Base-by-base conservation (phyloP, 2,888 invertebrate species). In the Melanargia galathea region DNA sequence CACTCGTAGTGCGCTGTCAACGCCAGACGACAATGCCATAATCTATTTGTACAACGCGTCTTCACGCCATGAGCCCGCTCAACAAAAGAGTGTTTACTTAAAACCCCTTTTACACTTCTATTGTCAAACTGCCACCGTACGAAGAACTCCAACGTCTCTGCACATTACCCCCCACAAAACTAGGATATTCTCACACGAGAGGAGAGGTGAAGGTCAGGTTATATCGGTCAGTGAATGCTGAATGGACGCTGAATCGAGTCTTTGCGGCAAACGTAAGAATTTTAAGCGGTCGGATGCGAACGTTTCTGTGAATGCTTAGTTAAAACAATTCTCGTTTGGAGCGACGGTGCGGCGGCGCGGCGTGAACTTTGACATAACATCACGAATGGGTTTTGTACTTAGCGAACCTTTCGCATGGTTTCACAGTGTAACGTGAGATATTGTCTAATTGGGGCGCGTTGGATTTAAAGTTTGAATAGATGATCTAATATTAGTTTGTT, bases 1-100 rank as follows among this genome's bases (percentile, higher is more conserved):
- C 61, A 35, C 52, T 57, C 62, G 48, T 59, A 57, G 68, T 66
- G 56, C 60, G 59, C 70, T 67, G 71, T 63, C 65, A 68, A 52
- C 59, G 54, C 22, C 67, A 68, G 69, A 79, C 79, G 76, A 85
- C 83, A 83, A 82, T 85, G 78, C 84, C 79, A 81, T 88, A 89
- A 89, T 89, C 87, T 88, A 86, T 89, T 89, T 88, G 86, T 84
- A 81, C 83, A 82, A 85, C 83, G 81, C 83, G 80, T 75, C 78
- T 76, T 78, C 79, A 78, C 70, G 70, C 79, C 82, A 86, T 78
- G 83, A 80, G 80, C 80, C 76, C 77, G 76, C 82, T 80, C 77
- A 81, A 89, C 87, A 88, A 88, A 87, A 86, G 89, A 86, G 84
- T 88, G 87, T 89, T 89, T 89, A 87, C 87, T 84, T 86, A 86